phyloP scores from a whole-genome alignment of 2,113 vertebrate species.

The Paramormyrops kingsleyae region DNA sequence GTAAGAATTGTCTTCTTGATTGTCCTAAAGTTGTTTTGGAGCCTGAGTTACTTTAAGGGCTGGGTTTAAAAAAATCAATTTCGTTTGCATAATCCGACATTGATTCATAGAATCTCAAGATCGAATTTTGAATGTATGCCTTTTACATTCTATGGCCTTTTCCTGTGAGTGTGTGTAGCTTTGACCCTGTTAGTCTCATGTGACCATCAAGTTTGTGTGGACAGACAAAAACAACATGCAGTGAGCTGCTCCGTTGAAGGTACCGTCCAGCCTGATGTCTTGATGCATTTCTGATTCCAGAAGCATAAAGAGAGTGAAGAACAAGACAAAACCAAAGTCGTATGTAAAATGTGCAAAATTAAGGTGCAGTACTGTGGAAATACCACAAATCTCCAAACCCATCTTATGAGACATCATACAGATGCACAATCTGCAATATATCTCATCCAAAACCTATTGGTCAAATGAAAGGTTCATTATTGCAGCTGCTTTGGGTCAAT shows the following conservation, averaged over 20 bases:
- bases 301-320: not conserved
- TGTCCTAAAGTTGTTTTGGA: not conserved
- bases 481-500: not conserved
- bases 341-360: not conserved
- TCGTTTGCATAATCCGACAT: too few species aligned
- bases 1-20: not conserved
- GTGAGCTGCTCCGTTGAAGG: too few species aligned
- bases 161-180: too few species aligned
- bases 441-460: not conserved
- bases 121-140: too few species aligned
- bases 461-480: not conserved
- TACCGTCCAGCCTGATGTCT: not conserved
- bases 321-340: not conserved
- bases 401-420: not conserved
- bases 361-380: not conserved
- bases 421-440: not conserved
- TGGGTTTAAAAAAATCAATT: too few species aligned
- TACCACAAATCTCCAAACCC: not conserved
- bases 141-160: too few species aligned
- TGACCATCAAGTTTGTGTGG: too few species aligned
- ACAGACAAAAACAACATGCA: too few species aligned
- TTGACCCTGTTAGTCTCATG: too few species aligned
- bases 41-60: not conserved
- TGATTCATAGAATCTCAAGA: too few species aligned
- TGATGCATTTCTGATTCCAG: not conserved